Conservation (phyloP, 2,113 vertebrate species). For the Zootoca vivipara region DNA sequence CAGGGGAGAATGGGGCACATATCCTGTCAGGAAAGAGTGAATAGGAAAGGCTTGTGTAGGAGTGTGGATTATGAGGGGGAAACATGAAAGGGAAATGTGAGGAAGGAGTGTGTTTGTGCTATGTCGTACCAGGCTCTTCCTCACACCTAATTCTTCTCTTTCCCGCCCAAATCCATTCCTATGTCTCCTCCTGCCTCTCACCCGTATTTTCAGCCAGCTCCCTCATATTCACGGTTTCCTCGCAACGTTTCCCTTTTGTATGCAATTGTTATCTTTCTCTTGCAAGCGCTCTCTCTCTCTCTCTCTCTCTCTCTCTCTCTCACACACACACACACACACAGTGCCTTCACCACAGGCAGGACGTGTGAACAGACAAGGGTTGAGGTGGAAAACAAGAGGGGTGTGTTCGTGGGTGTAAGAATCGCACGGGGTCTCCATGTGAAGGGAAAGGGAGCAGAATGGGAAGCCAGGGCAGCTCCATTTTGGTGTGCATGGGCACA, state of each 20-base stretch:
- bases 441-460: not conserved
- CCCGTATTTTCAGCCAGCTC: not conserved
- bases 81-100: not conserved
- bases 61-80: not conserved
- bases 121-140: not conserved
- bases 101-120: not conserved
- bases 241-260: not conserved
- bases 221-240: not conserved
- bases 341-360: no score
- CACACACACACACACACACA: no score
- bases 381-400: not conserved
- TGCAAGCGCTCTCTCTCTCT: no score
- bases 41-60: not conserved
- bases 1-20: not conserved
- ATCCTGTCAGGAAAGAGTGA: not conserved
- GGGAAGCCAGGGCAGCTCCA: no score
- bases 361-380: not conserved
- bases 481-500: not conserved
- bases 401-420: not conserved
- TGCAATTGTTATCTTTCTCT: no score
- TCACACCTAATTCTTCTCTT: not conserved
- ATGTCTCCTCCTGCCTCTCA: not conserved
- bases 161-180: not conserved
- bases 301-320: not conserved
- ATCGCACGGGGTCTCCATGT: not conserved